phyloP scores from a whole-genome alignment of 2,113 vertebrate genomes.

The Alaudala cheleensis region DNA sequence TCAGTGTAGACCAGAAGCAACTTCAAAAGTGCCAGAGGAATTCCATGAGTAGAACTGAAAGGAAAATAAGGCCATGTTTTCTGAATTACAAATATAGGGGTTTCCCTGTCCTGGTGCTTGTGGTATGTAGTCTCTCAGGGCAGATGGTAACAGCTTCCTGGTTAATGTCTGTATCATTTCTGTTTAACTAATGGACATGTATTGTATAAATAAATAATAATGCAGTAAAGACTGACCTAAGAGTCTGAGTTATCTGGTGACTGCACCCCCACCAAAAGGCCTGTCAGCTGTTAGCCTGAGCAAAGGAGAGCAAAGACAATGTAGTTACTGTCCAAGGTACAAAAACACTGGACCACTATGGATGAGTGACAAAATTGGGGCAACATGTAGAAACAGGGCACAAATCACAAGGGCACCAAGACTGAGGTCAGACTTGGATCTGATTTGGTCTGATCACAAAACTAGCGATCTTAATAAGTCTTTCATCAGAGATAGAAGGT shows the following conservation, averaged over 20 bases:
- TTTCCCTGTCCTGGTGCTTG: not conserved
- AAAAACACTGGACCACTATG: not conserved
- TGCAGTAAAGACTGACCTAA: not conserved
- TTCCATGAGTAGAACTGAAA: not conserved
- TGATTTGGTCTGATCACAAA: not conserved
- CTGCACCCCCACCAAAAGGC: not conserved
- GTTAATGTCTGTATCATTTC: not conserved
- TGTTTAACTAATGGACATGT: not conserved
- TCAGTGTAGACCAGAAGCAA: not conserved
- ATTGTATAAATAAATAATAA: not conserved
- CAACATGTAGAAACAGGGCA: not conserved
- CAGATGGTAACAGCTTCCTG: not conserved
- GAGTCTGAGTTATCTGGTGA: not conserved
- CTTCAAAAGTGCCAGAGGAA: not conserved
- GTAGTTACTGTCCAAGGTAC: not conserved
- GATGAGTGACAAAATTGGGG: not conserved
- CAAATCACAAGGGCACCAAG: not conserved
- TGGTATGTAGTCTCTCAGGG: not conserved
- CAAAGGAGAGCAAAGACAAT: not conserved
- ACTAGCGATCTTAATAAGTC: not conserved
- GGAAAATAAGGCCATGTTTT: conserved; percentile 1
- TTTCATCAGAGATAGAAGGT: not conserved
- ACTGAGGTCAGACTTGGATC: not conserved
- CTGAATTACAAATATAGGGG: not conserved
- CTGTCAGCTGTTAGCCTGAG: not conserved